Conservation (phyloP, 2,113 vertebrate species). For the Donacobius atricapilla region DNA sequence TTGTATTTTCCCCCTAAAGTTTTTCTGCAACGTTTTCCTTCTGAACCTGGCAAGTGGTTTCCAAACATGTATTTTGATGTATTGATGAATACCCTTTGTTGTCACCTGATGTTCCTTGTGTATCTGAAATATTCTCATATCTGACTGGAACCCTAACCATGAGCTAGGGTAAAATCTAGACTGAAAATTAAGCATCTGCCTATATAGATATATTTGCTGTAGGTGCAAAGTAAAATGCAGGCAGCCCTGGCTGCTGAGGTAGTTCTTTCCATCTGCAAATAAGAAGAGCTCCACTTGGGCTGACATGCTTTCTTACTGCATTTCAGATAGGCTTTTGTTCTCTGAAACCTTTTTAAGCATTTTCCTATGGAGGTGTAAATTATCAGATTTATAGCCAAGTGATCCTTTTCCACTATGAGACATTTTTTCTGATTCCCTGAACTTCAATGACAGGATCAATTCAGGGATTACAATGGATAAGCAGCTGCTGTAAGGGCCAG, state of each 20-base stretch:
- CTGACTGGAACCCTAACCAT: neutral
- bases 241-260: neutral
- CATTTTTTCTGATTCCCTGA: slow-evolving; percentile 42
- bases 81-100: neutral
- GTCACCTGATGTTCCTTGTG: neutral
- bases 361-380: neutral
- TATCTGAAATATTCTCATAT: neutral
- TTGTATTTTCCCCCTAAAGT: neutral
- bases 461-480: slow-evolving; percentile 40
- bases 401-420: neutral
- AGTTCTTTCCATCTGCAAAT: neutral
- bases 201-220: neutral
- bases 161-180: neutral
- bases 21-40: neutral
- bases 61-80: neutral
- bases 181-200: neutral
- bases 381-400: slow-evolving; percentile 27
- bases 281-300: neutral
- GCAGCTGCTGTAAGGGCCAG: neutral
- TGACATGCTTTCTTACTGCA: neutral
- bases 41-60: neutral
- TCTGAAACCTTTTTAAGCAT: neutral
- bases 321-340: neutral
- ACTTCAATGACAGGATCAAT: slow-evolving; percentile 40
- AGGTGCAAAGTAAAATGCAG: neutral